These are phyloP conservation scores for Bos javanicus DNA, from an alignment of 2,113 vertebrate genomes.

Conservation along the genomic window DNA sequence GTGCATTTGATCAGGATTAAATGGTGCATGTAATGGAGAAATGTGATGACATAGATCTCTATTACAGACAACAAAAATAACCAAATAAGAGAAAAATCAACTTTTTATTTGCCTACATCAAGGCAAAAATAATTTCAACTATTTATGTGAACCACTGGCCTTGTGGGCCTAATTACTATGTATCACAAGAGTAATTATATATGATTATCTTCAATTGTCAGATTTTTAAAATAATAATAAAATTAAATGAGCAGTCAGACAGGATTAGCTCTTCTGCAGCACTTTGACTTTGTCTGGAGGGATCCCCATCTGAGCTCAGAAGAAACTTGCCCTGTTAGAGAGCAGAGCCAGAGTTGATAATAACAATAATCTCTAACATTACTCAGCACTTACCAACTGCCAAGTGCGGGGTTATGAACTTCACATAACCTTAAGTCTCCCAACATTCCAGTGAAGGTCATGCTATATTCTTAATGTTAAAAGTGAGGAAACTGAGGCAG, in stretches of 20 bases:
- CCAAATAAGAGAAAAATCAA: slow-evolving; percentile 6
- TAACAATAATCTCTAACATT: not conserved
- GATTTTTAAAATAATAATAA: slow-evolving; percentile 25
- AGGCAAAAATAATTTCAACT: slow-evolving; percentile 28
- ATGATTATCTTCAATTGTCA: slow-evolving; percentile 23
- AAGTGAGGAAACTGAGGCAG: slow-evolving; percentile 2
- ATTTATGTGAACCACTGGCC: not conserved
- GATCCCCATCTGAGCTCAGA: not conserved
- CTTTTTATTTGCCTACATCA: not conserved
- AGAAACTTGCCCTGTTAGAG: not conserved
- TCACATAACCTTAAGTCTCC: not conserved
- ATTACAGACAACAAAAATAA: slow-evolving; percentile 29
- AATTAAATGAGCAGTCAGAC: slow-evolving; percentile 10
- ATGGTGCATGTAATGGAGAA: not conserved
- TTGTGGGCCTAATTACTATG: not conserved
- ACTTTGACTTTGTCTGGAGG: not conserved
- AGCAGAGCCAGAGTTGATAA: not conserved
- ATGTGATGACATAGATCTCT: slow-evolving; percentile 36
- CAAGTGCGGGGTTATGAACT: not conserved
- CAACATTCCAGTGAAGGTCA: not conserved
- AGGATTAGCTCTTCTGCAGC: not conserved
- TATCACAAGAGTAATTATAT: slow-evolving; percentile 5
- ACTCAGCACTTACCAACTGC: not conserved
- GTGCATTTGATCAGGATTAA: slow-evolving; percentile 38
- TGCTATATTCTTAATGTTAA: not conserved